These are phyloP conservation scores for Anguilla japonica DNA, from an alignment of 2,113 vertebrate genomes.

Conservation along the genomic window DNA sequence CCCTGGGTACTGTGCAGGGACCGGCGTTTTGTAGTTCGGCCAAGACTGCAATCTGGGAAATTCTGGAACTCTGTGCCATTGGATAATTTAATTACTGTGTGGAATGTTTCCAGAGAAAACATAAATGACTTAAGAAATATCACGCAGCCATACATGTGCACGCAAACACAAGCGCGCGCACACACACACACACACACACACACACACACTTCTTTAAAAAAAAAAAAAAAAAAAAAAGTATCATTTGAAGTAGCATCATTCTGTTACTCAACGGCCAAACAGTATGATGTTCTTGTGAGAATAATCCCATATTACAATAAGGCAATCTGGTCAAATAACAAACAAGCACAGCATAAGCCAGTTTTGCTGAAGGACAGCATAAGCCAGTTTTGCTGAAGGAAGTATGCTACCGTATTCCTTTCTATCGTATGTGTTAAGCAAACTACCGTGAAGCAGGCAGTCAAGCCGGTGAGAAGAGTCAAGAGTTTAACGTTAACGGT, in stretches of 20 bases:
- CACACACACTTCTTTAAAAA: not conserved
- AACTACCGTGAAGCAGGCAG: too few species aligned
- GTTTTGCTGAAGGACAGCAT: too few species aligned
- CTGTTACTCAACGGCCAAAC: too few species aligned
- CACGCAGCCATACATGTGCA: not conserved
- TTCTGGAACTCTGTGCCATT: not conserved
- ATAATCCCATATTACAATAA: too few species aligned
- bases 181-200: not conserved
- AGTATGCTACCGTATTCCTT: too few species aligned
- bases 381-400: too few species aligned
- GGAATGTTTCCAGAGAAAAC: slow-evolving; percentile 17
- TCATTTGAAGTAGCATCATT: not conserved
- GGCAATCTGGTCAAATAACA: too few species aligned
- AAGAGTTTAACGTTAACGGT: not conserved
- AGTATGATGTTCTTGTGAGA: too few species aligned
- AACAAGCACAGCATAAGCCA: too few species aligned
- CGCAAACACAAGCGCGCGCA: not conserved
- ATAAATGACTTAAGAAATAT: not conserved
- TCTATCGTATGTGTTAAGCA: too few species aligned
- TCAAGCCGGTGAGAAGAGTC: too few species aligned
- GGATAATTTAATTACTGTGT: slow-evolving; percentile 15
- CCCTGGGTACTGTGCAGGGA: not conserved
- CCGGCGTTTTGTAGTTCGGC: not conserved
- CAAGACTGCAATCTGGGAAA: slow-evolving; percentile 18
- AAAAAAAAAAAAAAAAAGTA: not conserved